Percentiles rank a stretch among this genome's conserved stretches.
Evolutionary conservation across 2,113 vertebrate species (phyloP).

Genomic region (Tragelaphus imberbis): DNA sequence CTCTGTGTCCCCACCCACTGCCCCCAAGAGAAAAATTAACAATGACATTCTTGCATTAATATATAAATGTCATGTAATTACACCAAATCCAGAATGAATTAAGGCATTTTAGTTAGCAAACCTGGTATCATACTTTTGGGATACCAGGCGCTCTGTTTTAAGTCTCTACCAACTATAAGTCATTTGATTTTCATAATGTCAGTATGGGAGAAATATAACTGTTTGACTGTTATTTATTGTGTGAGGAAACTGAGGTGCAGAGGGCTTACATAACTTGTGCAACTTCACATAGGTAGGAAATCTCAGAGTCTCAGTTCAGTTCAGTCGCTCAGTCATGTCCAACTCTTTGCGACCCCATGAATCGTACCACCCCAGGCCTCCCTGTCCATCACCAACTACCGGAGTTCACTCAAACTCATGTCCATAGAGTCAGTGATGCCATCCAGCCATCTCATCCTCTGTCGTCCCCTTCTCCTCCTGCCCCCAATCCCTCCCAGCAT

Average conservation of each 20-base stretch:
- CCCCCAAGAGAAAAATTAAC: neutral
- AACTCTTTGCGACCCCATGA: no score
- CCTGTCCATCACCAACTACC: no score
- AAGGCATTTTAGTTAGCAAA: neutral
- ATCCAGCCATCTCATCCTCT: no score
- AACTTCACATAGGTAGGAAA: neutral
- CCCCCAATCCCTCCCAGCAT: no score
- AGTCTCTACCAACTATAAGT: neutral
- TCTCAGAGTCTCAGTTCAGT: neutral
- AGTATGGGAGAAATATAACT: neutral
- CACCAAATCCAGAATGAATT: neutral
- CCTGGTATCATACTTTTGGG: neutral
- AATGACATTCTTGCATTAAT: neutral
- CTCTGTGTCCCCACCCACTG: fast-evolving
- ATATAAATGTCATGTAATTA: neutral
- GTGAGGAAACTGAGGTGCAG: neutral
- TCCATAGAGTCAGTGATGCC: no score
- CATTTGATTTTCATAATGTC: neutral
- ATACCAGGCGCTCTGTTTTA: neutral
- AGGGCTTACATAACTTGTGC: neutral
- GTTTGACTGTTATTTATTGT: neutral
- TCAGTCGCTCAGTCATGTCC: no score
- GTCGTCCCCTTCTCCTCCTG: no score
- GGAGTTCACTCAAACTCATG: no score
- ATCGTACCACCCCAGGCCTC: no score